These are phyloP conservation scores for Papilio dardanus DNA, from an alignment of 1,140 invertebrate genomes.

Conservation along the genomic window DNA sequence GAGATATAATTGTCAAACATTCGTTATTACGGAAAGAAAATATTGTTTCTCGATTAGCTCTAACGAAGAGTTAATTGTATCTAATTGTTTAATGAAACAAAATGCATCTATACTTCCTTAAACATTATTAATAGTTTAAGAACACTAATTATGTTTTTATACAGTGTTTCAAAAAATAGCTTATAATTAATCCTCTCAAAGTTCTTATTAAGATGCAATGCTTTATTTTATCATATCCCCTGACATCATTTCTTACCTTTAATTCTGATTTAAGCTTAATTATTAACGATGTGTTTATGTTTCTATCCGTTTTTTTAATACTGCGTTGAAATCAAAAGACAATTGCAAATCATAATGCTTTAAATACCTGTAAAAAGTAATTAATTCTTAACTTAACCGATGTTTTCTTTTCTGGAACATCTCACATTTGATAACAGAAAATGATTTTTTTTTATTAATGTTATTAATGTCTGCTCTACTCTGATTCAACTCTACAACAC, in stretches of 20 bases:
- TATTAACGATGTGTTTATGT: background rate
- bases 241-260: background rate
- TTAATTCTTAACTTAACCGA: too few species aligned
- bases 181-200: too few species aligned
- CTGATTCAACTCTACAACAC: background rate
- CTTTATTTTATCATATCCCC: background rate
- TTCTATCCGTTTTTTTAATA: background rate
- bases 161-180: too few species aligned
- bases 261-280: background rate
- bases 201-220: background rate
- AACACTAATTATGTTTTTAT: background rate
- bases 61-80: background rate
- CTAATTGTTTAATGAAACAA: background rate
- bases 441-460: background rate
- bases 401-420: too few species aligned
- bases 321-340: background rate
- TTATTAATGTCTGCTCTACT: background rate
- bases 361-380: background rate
- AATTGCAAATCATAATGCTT: background rate
- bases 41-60: background rate
- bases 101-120: background rate
- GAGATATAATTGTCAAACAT: slow-evolving; percentile 8
- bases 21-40: background rate
- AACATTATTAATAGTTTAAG: background rate
- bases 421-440: background rate